Conservation (phyloP, 2,888 invertebrate genomes). For the Hemicrepidius hirtus region DNA sequence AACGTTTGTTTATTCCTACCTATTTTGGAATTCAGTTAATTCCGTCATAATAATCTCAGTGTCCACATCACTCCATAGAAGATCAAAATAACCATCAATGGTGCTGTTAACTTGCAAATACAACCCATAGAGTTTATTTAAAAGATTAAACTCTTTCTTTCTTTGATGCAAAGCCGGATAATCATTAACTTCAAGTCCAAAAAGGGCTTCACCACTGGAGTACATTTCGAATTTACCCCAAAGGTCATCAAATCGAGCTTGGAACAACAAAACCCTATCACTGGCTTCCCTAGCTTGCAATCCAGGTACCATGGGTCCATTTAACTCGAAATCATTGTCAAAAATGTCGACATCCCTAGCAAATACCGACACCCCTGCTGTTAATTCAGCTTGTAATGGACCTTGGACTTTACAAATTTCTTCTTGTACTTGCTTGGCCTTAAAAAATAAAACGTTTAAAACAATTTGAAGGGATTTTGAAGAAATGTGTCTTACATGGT, state of each 20-base stretch:
- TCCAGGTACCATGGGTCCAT: slow-evolving; percentile 91
- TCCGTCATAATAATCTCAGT: slow-evolving; percentile 88
- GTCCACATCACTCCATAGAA: slow-evolving; percentile 89
- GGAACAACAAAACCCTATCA: slow-evolving; percentile 84
- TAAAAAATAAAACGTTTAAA: not conserved
- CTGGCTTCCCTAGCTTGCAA: slow-evolving; percentile 90
- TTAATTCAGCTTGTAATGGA: slow-evolving; percentile 82
- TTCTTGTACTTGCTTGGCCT: slow-evolving; percentile 64
- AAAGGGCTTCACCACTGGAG: slow-evolving; percentile 88
- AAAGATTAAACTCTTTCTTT: slow-evolving; percentile 88
- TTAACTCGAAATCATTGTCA: slow-evolving; percentile 82
- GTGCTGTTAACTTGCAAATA: slow-evolving; percentile 90
- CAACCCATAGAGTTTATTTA: slow-evolving; percentile 86
- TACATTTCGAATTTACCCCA: slow-evolving; percentile 89
- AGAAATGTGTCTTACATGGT: slow-evolving; percentile 75
- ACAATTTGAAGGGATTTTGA: slow-evolving; percentile 2
- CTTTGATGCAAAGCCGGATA: slow-evolving; percentile 87
- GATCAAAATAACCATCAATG: slow-evolving; percentile 90
- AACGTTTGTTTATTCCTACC: slow-evolving; percentile 72
- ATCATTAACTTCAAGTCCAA: slow-evolving; percentile 88
- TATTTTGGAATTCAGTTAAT: slow-evolving; percentile 87
- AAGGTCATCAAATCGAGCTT: slow-evolving; percentile 88
- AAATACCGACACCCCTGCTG: slow-evolving; percentile 81
- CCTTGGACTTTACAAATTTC: slow-evolving; percentile 84
- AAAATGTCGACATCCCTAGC: slow-evolving; percentile 80